Base-by-base conservation (phyloP, 2,797 vertebrate genomes). In the Syngnathus rostellatus region DNA sequence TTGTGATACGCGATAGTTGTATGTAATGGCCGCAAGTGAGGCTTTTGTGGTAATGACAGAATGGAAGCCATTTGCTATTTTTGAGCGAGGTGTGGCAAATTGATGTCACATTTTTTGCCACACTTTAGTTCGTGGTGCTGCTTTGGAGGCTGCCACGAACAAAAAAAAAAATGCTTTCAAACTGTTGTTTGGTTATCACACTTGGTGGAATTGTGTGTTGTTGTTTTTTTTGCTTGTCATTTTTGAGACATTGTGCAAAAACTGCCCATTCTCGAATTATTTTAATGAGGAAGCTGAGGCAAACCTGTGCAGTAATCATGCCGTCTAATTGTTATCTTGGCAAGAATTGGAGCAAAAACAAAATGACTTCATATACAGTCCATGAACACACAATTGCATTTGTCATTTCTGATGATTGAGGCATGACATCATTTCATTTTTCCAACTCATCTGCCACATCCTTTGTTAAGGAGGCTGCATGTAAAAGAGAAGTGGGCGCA, bases 401-500 rank as follows among this genome's bases (percentile, higher is more conserved):
- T 58, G 55, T 12, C 21, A 54, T 54, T 54, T 54, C 21, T 54
- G 55, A 16, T 14, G 25, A 54, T 54, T 46, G 2, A 69, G 69
- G 69, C 59, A 68, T 89, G 83, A 90, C 85, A 82, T 89, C 39
- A 87, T 88, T 89, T 91, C 89, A 89, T 88, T 82, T 73, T 77
- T 65, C 71, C 37, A 14, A 25, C 70, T 38, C 41, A 65, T 72
- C 69, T 77, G 67, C 75, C 66, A 81, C 85, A 90, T 92, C 90
- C 89, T 87, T 84, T 86, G 86, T 84, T 69, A 37, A 69, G 68
- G 68, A 77, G 64, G 72, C 84, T 82, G 84, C 74, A 62, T 77
- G 71, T 81, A 68, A 80, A 82, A 77, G 69, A 83, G 79, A 86
- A 85, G 77, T 85, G 71, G 67, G 78, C 77, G 81, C 19, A 68